Base-by-base conservation (phyloP, 2,797 vertebrate genomes). In the Urosaurus nigricauda region DNA sequence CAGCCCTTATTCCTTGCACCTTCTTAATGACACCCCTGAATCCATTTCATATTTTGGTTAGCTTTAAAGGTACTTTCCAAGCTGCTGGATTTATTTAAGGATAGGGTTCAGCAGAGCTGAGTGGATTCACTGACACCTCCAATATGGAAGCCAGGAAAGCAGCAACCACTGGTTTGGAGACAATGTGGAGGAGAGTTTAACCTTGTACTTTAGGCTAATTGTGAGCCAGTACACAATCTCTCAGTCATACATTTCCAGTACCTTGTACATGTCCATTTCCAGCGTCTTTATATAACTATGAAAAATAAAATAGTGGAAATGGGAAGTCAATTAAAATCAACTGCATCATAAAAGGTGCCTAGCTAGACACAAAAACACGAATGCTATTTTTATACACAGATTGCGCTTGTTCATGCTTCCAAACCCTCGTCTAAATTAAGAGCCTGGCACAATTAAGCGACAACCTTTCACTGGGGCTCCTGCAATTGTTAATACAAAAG, bases 401-500 rank as follows among this genome's bases (percentile, higher is more conserved):
- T 56, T 85, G 70, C 56, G 12, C 78, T 74, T 60, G 53, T 68
- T 82, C 86, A 35, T 82, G 79, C 79, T 83, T 88, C 56, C 75
- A 63, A 86, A 53, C 29, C 79, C 70, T 35, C 32, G 6, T 53
- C 88, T 53, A 89, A 82, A 86, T 86, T 89, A 89, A 89, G 79
- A 68, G 26, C 56, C 84, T 65, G 71, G 84, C 58, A 77, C 84
- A 75, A 82, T 89, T 86, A 81, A 86, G 65, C 17, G 19, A 26
- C 84, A 85, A 75, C 78, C 83, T 89, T 89, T 85, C 75, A 89
- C 79, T 53, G 71, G 79, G 47, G 17, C 43, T 75, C 21, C 58
- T 3, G 43, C 88, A 70, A 86, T 68, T 56, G 79, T 58, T 40
- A 82, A 89, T 40, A 89, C 88, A 89, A 89, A 82, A 86, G 84